phyloP scores from a whole-genome alignment of 2,797 vertebrate genomes.

The Orientallactaga sibirica region DNA sequence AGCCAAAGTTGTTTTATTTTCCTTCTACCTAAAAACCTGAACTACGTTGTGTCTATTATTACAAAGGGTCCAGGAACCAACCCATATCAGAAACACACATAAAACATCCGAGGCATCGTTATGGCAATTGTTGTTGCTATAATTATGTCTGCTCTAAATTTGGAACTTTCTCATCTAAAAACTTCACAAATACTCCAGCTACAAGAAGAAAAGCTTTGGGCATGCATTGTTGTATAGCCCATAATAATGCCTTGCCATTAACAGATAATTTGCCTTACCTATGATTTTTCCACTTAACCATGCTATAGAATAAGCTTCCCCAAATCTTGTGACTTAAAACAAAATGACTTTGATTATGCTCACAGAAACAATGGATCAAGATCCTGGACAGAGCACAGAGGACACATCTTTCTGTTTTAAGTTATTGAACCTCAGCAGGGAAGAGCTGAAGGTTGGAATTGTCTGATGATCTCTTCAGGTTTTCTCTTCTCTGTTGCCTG shows the following conservation, averaged over 20 bases:
- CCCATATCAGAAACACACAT: neutral
- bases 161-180: neutral
- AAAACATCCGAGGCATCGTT: neutral
- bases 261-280: neutral
- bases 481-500: neutral
- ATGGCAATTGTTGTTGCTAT: neutral
- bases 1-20: neutral
- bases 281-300: constrained; percentile 4
- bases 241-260: neutral
- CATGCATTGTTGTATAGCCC: neutral
- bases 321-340: too few species aligned
- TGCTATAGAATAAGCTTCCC: neutral
- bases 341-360: neutral
- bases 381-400: neutral
- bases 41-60: neutral
- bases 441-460: neutral
- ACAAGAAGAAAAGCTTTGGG: neutral
- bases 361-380: neutral
- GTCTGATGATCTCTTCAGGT: neutral
- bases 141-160: neutral
- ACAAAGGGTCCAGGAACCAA: neutral
- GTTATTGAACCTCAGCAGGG: neutral
- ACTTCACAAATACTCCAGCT: neutral
- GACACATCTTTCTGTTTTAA: neutral
- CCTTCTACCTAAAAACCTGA: constrained; percentile 30